Base-by-base conservation (phyloP, 2,888 invertebrate genomes). In the Pasiphila rectangulata region DNA sequence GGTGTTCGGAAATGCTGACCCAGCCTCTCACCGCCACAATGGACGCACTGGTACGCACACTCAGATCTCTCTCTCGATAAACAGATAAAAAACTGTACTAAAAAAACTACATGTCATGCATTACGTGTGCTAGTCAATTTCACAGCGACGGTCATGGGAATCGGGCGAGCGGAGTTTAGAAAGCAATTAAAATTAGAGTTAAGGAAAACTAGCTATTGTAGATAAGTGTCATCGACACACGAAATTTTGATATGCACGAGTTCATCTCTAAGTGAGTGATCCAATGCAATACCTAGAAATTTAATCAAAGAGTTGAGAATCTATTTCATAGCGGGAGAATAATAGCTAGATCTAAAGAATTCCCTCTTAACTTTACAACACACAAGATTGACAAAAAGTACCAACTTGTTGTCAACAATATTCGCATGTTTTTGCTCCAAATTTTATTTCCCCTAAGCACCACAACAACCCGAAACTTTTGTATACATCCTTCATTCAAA, bases 71-170 rank as follows among this genome's bases (percentile, higher is more conserved):
- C 81, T 82, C 79, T 80, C 70, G 79, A 79, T 81, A 85, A 86
- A 86, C 76, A 79, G 63, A 61, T 55, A 67, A 80, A 83, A 84
- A 58, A 59, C 54, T 48, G 63, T 68, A 72, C 75, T 74, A 76
- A 81, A 83, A 86, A 85, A 88, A 83, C 83, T 81, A 86, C 87
- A 84, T 84, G 87, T 87, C 88, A 87, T 86, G 88, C 84, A 86
- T 83, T 83, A 84, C 84, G 85, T 86, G 84, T 86, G 86, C 82
- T 80, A 78, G 83, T 82, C 84, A 76, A 84, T 86, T 85, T 86
- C 83, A 83, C 81, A 79, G 81, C 77, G 79, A 75, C 80, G 76
- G 85, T 81, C 87, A 83, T 87, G 88, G 86, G 88, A 88, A 86
- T 86, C 76, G 77, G 79, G 75, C 77, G 79, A 82, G 82, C 81